Percentiles rank a stretch among this genome's conserved stretches.
These are phyloP conservation scores for Euleptes europaea DNA, from an alignment of 2,113 vertebrate genomes.

Conservation along the genomic window DNA sequence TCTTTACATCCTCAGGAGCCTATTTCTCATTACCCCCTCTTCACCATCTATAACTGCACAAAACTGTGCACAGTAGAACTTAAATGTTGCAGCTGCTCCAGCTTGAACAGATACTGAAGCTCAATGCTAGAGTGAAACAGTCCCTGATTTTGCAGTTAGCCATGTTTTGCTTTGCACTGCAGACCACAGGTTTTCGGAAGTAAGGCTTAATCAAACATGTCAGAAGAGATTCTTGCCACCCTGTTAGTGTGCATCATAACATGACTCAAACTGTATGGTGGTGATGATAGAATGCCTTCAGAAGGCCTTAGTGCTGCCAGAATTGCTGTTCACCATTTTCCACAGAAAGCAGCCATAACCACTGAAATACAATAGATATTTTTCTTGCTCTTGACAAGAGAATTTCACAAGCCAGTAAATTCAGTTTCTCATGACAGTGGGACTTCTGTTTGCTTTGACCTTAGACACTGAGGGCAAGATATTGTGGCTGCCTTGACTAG, in stretches of 20 bases:
- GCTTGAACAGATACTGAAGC: too few species aligned
- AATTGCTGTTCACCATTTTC: not conserved
- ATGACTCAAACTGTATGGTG: not conserved
- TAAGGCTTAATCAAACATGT: not conserved
- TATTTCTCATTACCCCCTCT: too few species aligned
- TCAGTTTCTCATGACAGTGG: not conserved
- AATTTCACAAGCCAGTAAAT: constrained; percentile 2
- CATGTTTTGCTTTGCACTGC: not conserved
- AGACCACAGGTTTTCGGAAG: not conserved
- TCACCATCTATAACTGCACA: too few species aligned
- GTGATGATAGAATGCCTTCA: not conserved
- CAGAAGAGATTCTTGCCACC: not conserved
- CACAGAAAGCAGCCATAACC: not conserved
- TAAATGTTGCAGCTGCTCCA: too few species aligned
- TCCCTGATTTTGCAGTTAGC: too few species aligned
- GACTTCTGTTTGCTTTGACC: constrained; percentile 25
- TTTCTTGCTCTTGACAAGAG: constrained; percentile 25
- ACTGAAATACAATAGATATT: not conserved
- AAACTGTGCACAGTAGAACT: too few species aligned
- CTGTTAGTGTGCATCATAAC: not conserved
- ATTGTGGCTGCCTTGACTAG: constrained; percentile 48
- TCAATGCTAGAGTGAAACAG: too few species aligned
- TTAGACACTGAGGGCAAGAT: constrained; percentile 40
- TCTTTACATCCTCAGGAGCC: too few species aligned
- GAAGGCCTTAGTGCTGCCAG: not conserved